phyloP scores from a whole-genome alignment of 1,140 invertebrate species.

The Gryllus bimaculatus region DNA sequence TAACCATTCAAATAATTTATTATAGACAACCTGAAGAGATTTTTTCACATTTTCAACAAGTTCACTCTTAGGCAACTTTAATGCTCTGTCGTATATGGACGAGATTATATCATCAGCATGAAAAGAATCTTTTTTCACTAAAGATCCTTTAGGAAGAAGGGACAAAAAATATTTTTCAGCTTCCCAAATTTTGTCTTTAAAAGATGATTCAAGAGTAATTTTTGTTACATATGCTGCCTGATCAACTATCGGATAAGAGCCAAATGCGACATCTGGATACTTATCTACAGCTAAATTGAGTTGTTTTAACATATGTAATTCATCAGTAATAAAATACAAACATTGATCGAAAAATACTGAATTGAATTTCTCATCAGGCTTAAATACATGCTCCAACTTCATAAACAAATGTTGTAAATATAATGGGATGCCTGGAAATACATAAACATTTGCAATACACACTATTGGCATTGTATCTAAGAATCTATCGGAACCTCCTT shows the following conservation, averaged over 20 bases:
- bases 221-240: slow-evolving; percentile 36
- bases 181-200: slow-evolving; percentile 24
- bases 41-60: background rate
- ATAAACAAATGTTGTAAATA: slow-evolving; percentile 51
- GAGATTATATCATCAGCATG: background rate
- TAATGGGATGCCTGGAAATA: slow-evolving; percentile 68
- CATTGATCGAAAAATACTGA: slow-evolving; percentile 32
- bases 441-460: slow-evolving; percentile 58
- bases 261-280: slow-evolving; percentile 47
- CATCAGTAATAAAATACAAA: slow-evolving; percentile 45
- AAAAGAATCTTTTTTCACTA: background rate
- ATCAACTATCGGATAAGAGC: slow-evolving; percentile 55
- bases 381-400: slow-evolving; percentile 30
- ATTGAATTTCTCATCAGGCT: slow-evolving; percentile 22
- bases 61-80: background rate
- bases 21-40: background rate
- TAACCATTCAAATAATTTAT: no score
- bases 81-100: background rate
- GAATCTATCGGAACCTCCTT: background rate
- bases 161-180: slow-evolving; percentile 8
- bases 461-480: slow-evolving; percentile 50
- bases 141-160: background rate
- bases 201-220: slow-evolving; percentile 37
- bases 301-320: slow-evolving; percentile 43
- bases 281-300: slow-evolving; percentile 43